Evolutionary conservation across 2,888 invertebrate genomes (phyloP).

Genomic region (Parasteatoda lunata): DNA sequence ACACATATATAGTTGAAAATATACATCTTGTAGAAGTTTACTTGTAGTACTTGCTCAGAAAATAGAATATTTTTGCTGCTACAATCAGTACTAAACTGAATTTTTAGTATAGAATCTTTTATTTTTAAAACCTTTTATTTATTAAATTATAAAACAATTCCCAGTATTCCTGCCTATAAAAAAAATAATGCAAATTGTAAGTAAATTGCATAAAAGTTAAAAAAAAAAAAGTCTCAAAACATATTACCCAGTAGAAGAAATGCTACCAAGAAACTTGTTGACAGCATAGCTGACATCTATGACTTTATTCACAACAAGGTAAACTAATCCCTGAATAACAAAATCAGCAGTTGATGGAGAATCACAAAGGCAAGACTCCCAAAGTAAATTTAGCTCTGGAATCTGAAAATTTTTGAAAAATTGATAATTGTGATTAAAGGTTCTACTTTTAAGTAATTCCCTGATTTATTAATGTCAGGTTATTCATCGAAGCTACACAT

Average conservation of each 20-base stretch:
- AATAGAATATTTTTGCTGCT: no score
- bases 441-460: neutral
- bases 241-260: conserved; percentile 38
- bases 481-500: neutral
- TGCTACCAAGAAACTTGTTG: conserved; percentile 32
- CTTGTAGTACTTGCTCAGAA: no score
- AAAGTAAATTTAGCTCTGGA: conserved; percentile 52
- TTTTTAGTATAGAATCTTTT: no score
- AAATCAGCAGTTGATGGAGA: conserved; percentile 37
- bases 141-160: no score
- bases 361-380: conserved; percentile 47
- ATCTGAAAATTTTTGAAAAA: conserved; percentile 18
- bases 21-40: no score
- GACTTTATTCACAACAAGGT: conserved; percentile 20
- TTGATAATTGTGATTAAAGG: neutral
- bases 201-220: neutral
- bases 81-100: no score
- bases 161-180: no score
- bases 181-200: neutral
- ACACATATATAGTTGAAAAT: no score
- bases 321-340: conserved; percentile 38
- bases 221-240: neutral
- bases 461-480: neutral
- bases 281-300: conserved; percentile 30
- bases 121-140: no score